Evolutionary conservation across 2,797 vertebrate genomes (phyloP).

Genomic region (Macrochelys suwanniensis): DNA sequence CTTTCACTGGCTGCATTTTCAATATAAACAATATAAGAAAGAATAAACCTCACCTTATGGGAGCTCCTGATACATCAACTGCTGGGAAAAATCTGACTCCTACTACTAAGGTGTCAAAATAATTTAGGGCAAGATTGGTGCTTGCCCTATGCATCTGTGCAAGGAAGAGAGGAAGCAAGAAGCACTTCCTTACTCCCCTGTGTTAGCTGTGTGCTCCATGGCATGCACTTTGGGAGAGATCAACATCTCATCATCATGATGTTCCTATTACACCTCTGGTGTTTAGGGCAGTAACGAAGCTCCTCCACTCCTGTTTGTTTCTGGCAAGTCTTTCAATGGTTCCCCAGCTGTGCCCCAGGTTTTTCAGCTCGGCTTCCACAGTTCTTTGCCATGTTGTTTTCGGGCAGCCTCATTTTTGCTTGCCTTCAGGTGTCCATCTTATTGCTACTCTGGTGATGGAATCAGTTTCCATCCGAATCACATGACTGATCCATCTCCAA

Average conservation of each 20-base stretch:
- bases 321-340: too few species aligned
- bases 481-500: too few species aligned
- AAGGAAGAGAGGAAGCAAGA: not conserved
- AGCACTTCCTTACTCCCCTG: not conserved
- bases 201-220: not conserved
- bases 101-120: not conserved
- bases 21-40: not conserved
- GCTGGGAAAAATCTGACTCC: not conserved
- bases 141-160: fast-evolving
- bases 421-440: too few species aligned
- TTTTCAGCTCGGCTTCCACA: too few species aligned
- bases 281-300: too few species aligned
- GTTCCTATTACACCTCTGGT: too few species aligned
- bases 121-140: fast-evolving
- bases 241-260: not conserved
- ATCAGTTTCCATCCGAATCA: too few species aligned
- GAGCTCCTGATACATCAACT: not conserved
- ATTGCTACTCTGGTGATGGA: too few species aligned
- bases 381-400: too few species aligned
- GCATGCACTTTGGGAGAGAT: not conserved
- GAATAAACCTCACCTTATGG: not conserved
- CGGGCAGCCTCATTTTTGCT: too few species aligned
- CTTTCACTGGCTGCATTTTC: not conserved
- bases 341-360: too few species aligned
- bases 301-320: too few species aligned